These are phyloP conservation scores for Drosophila hamatofila DNA, from an alignment of 2,888 invertebrate species.

Conservation along the genomic window DNA sequence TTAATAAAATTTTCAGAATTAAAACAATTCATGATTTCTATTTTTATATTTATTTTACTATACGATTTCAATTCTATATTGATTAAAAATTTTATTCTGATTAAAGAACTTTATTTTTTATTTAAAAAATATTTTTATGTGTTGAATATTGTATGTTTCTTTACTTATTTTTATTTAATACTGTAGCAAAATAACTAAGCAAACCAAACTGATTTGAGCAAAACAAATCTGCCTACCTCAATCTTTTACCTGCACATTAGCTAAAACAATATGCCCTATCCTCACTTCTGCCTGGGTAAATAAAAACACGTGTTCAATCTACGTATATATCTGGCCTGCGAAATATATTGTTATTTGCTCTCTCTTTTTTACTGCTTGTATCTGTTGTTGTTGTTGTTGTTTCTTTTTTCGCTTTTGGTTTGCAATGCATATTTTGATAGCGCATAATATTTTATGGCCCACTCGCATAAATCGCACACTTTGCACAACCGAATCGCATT, in stretches of 20 bases:
- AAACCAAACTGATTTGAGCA: not conserved
- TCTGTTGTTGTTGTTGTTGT: not conserved
- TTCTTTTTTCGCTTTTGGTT: slow-evolving; percentile 19
- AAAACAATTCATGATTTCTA: too few relatives aligned
- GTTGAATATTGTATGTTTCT: too few relatives aligned
- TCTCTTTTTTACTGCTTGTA: slow-evolving; percentile 39
- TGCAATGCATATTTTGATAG: slow-evolving; percentile 56
- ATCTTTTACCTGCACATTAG: not conserved
- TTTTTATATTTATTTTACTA: too few relatives aligned
- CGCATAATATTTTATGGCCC: slow-evolving; percentile 44
- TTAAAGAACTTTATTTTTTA: too few relatives aligned
- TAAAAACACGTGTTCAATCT: slow-evolving; percentile 56
- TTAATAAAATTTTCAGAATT: too few relatives aligned
- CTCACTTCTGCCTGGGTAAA: not conserved
- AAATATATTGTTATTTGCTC: slow-evolving; percentile 47
- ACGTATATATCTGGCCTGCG: slow-evolving; percentile 46
- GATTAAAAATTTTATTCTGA: too few relatives aligned
- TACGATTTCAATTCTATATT: too few relatives aligned
- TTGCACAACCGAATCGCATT: slow-evolving; percentile 10
- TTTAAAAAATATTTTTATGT: too few relatives aligned
- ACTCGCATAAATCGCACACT: slow-evolving; percentile 26
- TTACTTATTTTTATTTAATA: too few relatives aligned
- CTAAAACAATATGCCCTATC: not conserved
- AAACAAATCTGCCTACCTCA: not conserved
- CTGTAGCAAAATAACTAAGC: too few relatives aligned